Conservation (phyloP, 1,140 invertebrate species). For the Drosophila lacertosa region DNA sequence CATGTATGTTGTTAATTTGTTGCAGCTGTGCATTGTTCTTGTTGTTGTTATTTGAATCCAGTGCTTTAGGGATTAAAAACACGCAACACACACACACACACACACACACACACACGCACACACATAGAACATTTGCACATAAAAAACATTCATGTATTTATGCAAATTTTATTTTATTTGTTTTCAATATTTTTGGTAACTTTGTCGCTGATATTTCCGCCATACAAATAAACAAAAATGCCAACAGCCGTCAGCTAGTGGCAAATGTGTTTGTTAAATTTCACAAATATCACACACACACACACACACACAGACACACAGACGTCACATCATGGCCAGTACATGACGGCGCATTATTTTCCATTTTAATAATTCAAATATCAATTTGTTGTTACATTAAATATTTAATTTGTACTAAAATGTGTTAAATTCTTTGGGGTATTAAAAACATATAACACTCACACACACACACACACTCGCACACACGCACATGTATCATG, state of each 20-base stretch:
- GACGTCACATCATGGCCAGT: constrained; percentile 41
- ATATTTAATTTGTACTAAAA: constrained; percentile 83
- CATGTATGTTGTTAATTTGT: constrained; percentile 75
- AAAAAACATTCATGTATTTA: constrained; percentile 71
- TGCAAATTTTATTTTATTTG: constrained; percentile 82
- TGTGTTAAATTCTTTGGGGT: constrained; percentile 81
- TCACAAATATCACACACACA: constrained; percentile 38
- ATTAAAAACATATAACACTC: constrained; percentile 54
- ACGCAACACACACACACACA: constrained; percentile 18
- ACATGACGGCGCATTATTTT: constrained; percentile 76
- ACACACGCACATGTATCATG: constrained; percentile 48
- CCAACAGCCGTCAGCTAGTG: constrained; percentile 58
- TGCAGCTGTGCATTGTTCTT: constrained; percentile 49
- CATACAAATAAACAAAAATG: constrained; percentile 74
- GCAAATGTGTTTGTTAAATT: constrained; percentile 71
- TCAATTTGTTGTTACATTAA: constrained; percentile 82
- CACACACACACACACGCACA: constrained; percentile 23
- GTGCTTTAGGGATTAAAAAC: constrained; percentile 76
- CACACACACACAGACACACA: constrained; percentile 14
- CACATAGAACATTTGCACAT: constrained; percentile 14
- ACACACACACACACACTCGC: constrained; percentile 4
- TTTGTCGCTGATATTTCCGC: constrained; percentile 81
- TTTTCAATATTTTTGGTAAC: constrained; percentile 82
- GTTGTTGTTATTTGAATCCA: constrained; percentile 67
- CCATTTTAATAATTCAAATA: constrained; percentile 82